These are phyloP conservation scores for Hanleya hanleyi DNA, from an alignment of 2,888 invertebrate species.

Conservation along the genomic window DNA sequence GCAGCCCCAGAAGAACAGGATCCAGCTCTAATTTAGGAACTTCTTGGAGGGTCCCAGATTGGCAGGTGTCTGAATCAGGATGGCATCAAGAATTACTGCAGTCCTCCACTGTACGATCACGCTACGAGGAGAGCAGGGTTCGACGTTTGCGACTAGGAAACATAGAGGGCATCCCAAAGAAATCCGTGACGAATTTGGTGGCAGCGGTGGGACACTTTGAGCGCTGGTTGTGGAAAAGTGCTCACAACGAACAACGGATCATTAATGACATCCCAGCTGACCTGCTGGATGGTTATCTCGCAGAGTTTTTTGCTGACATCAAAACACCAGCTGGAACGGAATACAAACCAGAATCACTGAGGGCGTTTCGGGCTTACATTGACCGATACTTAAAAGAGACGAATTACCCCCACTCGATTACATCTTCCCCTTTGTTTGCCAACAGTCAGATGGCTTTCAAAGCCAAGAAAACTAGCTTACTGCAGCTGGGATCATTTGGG, in stretches of 20 bases:
- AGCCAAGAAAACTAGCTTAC: too few relatives aligned
- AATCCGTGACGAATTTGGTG: conserved; percentile 4
- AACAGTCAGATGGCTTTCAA: too few relatives aligned
- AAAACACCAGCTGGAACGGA: neutral
- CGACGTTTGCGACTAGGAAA: neutral
- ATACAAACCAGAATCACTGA: neutral
- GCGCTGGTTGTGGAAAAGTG: neutral
- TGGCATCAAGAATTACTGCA: too few relatives aligned
- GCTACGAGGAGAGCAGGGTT: neutral
- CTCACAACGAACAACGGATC: neutral
- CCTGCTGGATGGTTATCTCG: neutral
- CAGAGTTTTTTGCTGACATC: neutral
- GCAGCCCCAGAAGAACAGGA: too few relatives aligned
- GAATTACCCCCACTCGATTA: neutral
- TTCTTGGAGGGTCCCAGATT: too few relatives aligned
- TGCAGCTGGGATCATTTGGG: too few relatives aligned
- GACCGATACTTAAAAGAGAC: neutral
- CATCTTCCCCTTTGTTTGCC: neutral
- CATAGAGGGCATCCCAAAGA: neutral
- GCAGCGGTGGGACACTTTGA: conserved; percentile 1
- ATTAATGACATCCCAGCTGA: neutral
- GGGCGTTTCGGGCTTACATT: neutral
- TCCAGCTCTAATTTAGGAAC: too few relatives aligned
- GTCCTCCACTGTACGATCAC: too few relatives aligned
- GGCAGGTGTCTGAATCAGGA: too few relatives aligned